These are phyloP conservation scores for Pseudopipra pipra DNA, from an alignment of 2,113 vertebrate species.

Conservation along the genomic window DNA sequence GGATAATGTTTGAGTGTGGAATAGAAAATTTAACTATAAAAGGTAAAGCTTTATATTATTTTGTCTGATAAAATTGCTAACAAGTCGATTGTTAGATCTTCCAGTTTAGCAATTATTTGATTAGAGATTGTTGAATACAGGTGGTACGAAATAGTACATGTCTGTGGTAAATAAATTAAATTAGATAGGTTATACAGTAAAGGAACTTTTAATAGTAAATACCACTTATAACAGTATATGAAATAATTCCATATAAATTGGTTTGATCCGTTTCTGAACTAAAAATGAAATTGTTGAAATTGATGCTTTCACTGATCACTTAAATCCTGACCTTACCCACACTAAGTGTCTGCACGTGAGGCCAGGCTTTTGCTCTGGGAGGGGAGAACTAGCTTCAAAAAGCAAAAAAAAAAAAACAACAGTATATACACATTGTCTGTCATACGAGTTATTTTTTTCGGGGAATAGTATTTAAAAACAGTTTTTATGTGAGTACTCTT, in stretches of 20 bases:
- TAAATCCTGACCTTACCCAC: not conserved
- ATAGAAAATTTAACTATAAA: slow-evolving; percentile 97
- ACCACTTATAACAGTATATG: not conserved
- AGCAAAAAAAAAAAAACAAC: not conserved
- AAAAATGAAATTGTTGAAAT: not conserved
- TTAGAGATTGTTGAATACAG: not conserved
- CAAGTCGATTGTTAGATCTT: not conserved
- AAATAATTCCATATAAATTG: not conserved
- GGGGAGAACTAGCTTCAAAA: not conserved
- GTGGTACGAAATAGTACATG: not conserved
- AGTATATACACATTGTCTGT: not conserved
- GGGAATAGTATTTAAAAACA: not conserved
- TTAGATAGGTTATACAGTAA: not conserved
- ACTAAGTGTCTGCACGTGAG: not conserved
- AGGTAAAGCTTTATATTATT: slow-evolving; percentile 73
- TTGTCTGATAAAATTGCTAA: not conserved
- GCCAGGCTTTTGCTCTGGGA: not conserved
- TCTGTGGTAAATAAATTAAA: not conserved
- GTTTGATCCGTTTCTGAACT: not conserved
- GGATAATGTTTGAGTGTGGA: slow-evolving; percentile 99
- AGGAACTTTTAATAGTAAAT: not conserved
- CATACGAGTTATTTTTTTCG: not conserved
- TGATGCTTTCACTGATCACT: not conserved
- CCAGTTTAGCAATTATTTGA: not conserved
- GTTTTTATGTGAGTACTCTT: not conserved